Evolutionary conservation across 1,140 invertebrate genomes (phyloP).

Genomic region (Asobara japonica): DNA sequence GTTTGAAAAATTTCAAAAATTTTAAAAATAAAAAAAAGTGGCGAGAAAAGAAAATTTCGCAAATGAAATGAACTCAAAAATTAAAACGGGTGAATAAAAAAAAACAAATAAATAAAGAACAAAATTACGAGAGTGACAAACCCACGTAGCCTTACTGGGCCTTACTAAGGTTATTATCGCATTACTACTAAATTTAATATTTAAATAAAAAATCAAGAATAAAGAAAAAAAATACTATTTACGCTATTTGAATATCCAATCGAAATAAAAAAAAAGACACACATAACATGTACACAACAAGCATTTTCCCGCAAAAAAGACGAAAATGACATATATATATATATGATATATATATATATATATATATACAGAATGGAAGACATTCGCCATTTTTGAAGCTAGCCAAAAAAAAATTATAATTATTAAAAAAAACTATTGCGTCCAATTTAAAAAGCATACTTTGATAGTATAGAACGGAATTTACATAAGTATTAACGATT

Average conservation of each 20-base stretch:
- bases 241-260: conserved; percentile 57
- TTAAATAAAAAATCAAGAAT: conserved; percentile 31
- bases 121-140: conserved; percentile 50
- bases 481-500: conserved; percentile 16
- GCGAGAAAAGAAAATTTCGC: conserved; percentile 41
- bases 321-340: conserved; percentile 24
- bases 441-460: conserved; percentile 49
- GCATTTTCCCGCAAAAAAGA: conserved; percentile 25
- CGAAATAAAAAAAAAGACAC: conserved; percentile 45
- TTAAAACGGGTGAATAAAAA: conserved; percentile 26
- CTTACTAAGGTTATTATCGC: conserved; percentile 66
- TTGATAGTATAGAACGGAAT: conserved; percentile 19
- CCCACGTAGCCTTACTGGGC: conserved; percentile 67
- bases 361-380: conserved; percentile 25
- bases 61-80: conserved; percentile 24
- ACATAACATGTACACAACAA: conserved; percentile 22
- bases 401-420: conserved; percentile 47
- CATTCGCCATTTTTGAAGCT: conserved; percentile 46
- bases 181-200: conserved; percentile 49
- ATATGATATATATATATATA: conserved; percentile 27
- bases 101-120: conserved; percentile 7
- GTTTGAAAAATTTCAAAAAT: neutral
- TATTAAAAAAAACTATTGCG: conserved; percentile 53
- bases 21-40: conserved; percentile 34
- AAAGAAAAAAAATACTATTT: conserved; percentile 48